Base-by-base conservation (phyloP, 2,888 invertebrate species). In the Aspidiotus destructor region DNA sequence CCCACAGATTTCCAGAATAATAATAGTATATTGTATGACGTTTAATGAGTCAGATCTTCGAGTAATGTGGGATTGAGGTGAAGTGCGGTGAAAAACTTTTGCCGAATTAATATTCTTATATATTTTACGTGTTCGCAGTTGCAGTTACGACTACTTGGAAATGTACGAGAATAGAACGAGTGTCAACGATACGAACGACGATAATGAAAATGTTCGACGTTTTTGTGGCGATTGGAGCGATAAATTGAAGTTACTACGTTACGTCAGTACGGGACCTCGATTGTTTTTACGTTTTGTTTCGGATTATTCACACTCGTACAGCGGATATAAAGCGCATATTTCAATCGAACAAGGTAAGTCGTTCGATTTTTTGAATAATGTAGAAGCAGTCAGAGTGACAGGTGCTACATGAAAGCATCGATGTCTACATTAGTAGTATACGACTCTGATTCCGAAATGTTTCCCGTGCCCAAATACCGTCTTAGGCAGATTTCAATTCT, bases 221-320 rank as follows among this genome's bases (percentile, higher is more conserved):
- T 79, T 64, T 28, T 91, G 90, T 76, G 90, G 90, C 13, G 87
- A 91, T 77, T 89, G 89, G 88, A 87, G 86, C 73, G 83, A 84
- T 41, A 86, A 86, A 75, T 80, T 89, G 69, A 91, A 90, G 76
- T 79, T 89, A 28, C 78, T 90, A 62, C 83, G 84, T 42, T 80
- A 86, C 79, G 83, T 84, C 69, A 86, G 87, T 28, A 76, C 78
- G 3, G 81, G 82, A 1, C 84, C 85, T 62, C 80, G 80, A 71
- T 77, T 89, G 70, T 79, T 82, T n/a, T 76, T 91, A 63, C 81
- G 83, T 65, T 89, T 91, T 78, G 81, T 82, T 53, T 85, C 88
- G 0, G 91, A 92, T 78, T 88, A 88, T 75, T 88, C 88, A 0
- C 83, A 87, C 73, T 86, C 86, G 77, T 88, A 83, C 76, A 84